A percentile compares a stretch with the other conserved stretches of the same genome.
Conservation (phyloP, 2,888 invertebrate genomes). For the Belgica antarctica region DNA sequence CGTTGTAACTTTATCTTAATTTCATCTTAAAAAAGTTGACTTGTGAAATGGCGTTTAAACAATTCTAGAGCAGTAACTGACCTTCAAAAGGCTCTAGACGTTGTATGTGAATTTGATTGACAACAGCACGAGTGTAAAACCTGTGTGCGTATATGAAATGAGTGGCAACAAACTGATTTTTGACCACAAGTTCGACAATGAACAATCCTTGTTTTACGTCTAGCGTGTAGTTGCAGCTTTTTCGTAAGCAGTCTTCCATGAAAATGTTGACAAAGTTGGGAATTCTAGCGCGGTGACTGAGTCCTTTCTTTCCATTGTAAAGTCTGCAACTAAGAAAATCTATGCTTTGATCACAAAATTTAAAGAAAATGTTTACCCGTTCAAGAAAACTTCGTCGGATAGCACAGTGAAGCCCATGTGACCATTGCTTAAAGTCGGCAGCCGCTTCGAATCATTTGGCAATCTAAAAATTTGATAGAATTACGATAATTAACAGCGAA, state of each 20-base stretch:
- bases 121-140: constrained; percentile 57
- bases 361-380: too few species aligned
- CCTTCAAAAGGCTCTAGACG: constrained; percentile 45
- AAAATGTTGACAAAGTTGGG: constrained; percentile 61
- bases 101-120: constrained; percentile 57
- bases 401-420: constrained; percentile 61
- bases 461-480: too few species aligned
- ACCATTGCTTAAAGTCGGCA: constrained; percentile 63
- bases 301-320: constrained; percentile 59
- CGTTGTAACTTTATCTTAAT: too few species aligned
- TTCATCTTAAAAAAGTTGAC: too few species aligned
- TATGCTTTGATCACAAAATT: too few species aligned
- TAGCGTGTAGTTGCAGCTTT: constrained; percentile 55
- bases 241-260: constrained; percentile 17
- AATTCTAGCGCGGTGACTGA: constrained; percentile 61
- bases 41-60: too few species aligned
- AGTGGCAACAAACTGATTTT: constrained; percentile 57
- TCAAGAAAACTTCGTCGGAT: constrained; percentile 62
- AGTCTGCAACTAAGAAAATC: too few species aligned
- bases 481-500: too few species aligned
- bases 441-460: constrained; percentile 59
- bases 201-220: constrained; percentile 57
- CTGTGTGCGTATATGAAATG: constrained; percentile 58
- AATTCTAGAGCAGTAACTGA: constrained; percentile 17
- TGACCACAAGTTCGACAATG: constrained; percentile 55